phyloP scores from a whole-genome alignment of 1,140 invertebrate species.

The Philotrypesis tridentata region DNA sequence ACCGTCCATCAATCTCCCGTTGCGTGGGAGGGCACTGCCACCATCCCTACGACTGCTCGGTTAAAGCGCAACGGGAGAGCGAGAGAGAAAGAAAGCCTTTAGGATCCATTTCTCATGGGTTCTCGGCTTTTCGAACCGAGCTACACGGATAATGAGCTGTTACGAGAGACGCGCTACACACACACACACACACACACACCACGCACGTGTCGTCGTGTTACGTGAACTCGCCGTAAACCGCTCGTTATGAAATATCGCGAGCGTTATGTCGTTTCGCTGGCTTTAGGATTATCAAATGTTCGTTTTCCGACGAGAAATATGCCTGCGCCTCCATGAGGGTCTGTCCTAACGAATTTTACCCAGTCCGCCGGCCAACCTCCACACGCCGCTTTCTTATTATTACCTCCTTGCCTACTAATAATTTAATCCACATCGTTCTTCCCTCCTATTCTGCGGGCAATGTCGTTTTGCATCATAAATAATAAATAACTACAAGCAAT shows the following conservation, averaged over 20 bases:
- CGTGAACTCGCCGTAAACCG: not conserved
- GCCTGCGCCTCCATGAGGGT: too few species aligned
- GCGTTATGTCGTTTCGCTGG: not conserved
- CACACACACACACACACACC: too few species aligned
- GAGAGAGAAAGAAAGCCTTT: not conserved
- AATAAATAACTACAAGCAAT: too few species aligned
- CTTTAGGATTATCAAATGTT: not conserved
- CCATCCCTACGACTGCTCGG: not conserved
- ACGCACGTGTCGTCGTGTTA: not conserved
- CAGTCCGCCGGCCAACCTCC: too few species aligned
- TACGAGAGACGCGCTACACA: constrained; percentile 17
- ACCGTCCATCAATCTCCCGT: constrained; percentile 35
- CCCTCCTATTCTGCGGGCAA: too few species aligned
- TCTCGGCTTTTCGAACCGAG: not conserved
- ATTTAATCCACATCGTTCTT: too few species aligned
- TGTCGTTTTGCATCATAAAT: too few species aligned
- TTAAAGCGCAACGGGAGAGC: not conserved
- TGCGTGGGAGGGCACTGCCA: not conserved
- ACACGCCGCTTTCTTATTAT: too few species aligned
- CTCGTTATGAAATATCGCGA: constrained; percentile 16
- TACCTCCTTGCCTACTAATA: too few species aligned
- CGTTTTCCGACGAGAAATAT: not conserved
- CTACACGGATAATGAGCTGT: constrained; percentile 38
- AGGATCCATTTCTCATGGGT: constrained; percentile 41
- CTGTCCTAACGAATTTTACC: too few species aligned